Percentiles rank a stretch among this genome's conserved stretches.
These are phyloP conservation scores for Salarias fasciatus DNA, from an alignment of 2,797 vertebrate genomes.

Conservation along the genomic window DNA sequence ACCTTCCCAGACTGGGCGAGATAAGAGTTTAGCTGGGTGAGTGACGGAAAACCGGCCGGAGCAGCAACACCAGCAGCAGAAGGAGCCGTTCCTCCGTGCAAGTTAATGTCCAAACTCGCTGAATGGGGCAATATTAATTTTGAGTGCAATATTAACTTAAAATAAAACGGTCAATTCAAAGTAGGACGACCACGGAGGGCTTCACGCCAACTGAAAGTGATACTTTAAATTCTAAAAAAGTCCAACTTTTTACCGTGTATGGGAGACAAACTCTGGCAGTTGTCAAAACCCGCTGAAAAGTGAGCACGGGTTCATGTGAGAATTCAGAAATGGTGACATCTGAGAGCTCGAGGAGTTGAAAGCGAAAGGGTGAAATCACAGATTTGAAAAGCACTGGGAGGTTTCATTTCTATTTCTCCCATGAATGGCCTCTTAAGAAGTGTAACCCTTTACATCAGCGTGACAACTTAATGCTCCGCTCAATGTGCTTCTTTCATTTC, in stretches of 20 bases:
- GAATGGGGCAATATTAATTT: too few relatives aligned
- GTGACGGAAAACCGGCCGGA: too few relatives aligned
- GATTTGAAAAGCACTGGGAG: constrained; percentile 26
- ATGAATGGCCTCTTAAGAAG: constrained; percentile 20
- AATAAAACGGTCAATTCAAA: too few relatives aligned
- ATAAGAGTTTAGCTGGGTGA: too few relatives aligned
- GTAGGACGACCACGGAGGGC: too few relatives aligned
- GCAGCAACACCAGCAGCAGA: too few relatives aligned
- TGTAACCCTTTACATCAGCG: constrained; percentile 8
- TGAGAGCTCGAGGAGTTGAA: constrained; percentile 23
- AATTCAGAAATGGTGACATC: constrained; percentile 21
- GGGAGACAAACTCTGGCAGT: not conserved
- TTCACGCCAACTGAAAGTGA: not conserved
- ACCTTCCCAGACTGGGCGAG: too few relatives aligned
- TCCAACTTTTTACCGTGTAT: not conserved
- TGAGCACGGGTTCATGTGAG: not conserved
- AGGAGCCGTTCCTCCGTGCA: too few relatives aligned
- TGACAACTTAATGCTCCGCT: constrained; percentile 12
- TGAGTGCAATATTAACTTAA: too few relatives aligned
- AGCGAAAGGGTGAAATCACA: constrained; percentile 27
- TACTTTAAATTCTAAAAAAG: constrained; percentile 11
- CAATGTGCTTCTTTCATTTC: constrained; percentile 16
- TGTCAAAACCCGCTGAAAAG: constrained; percentile 3
- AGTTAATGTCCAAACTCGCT: too few relatives aligned
- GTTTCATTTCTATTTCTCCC: constrained; percentile 17